These are phyloP conservation scores for Cantharis lateralis DNA, from an alignment of 2,888 invertebrate species.

Conservation along the genomic window DNA sequence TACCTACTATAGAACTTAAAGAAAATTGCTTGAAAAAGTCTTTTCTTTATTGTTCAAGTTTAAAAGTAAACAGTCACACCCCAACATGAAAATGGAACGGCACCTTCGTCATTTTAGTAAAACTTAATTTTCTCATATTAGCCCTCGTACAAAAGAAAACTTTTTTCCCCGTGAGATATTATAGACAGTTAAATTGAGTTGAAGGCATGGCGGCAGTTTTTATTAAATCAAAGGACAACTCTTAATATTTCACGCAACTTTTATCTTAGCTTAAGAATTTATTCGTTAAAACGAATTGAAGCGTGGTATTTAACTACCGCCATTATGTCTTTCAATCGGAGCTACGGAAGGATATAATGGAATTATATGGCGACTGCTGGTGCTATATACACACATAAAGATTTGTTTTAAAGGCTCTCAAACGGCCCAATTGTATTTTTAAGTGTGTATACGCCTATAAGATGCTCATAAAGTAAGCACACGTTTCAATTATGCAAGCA, in stretches of 20 bases:
- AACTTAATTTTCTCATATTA: conserved; percentile 51
- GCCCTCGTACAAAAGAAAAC: conserved; percentile 48
- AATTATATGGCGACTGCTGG: conserved; percentile 31
- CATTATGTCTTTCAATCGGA: conserved; percentile 24
- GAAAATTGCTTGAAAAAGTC: conserved; percentile 26
- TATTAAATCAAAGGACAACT: conserved; percentile 45
- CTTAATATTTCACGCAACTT: conserved; percentile 45
- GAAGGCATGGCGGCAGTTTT: conserved; percentile 35
- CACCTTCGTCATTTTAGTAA: conserved; percentile 44
- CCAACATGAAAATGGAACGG: conserved; percentile 30
- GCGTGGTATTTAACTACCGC: conserved; percentile 34
- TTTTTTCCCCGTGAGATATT: conserved; percentile 45
- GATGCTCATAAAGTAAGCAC: conserved; percentile 40
- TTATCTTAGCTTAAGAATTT: conserved; percentile 35
- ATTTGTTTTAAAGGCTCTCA: conserved; percentile 39
- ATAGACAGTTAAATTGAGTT: conserved; percentile 46
- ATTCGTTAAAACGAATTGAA: conserved; percentile 32
- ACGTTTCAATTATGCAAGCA: conserved; percentile 48
- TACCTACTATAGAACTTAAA: conserved; percentile 34
- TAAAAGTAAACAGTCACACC: conserved; percentile 40
- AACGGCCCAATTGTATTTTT: conserved; percentile 37
- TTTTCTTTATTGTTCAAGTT: conserved; percentile 35
- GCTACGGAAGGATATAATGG: conserved; percentile 31
- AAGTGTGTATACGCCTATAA: conserved; percentile 35
- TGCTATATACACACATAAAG: conserved; percentile 36